Evolutionary conservation across 2,888 invertebrate species (phyloP).

Genomic region (Epirrhoe tristata): DNA sequence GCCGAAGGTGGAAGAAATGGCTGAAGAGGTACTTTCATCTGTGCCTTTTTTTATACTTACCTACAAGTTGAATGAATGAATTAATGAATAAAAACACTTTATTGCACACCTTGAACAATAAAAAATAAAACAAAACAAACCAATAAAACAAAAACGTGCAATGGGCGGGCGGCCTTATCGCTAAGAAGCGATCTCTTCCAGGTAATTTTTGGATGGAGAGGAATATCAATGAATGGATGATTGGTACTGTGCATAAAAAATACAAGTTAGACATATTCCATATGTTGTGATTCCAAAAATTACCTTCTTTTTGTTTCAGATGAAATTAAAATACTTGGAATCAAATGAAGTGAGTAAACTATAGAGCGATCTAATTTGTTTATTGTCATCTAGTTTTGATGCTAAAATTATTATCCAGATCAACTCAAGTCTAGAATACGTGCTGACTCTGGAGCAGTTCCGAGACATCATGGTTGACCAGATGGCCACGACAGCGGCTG

Average conservation of each 20-base stretch:
- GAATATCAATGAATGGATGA: too few species aligned
- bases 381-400: not conserved
- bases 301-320: conserved; percentile 46
- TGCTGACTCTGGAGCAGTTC: conserved; percentile 68
- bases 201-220: too few species aligned
- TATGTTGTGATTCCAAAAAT: not conserved
- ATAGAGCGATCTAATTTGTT: not conserved
- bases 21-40: conserved; percentile 59
- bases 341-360: conserved; percentile 14
- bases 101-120: too few species aligned
- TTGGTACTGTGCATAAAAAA: too few species aligned
- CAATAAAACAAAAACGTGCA: too few species aligned
- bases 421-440: conserved; percentile 57
- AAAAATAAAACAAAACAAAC: too few species aligned
- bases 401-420: conserved; percentile 7
- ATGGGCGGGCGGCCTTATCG: too few species aligned
- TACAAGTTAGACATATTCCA: too few species aligned
- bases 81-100: too few species aligned
- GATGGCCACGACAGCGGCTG: conserved; percentile 76
- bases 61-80: too few species aligned
- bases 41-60: not conserved
- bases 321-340: conserved; percentile 46
- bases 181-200: too few species aligned
- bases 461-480: conserved; percentile 69
- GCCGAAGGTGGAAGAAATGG: conserved; percentile 65